Conservation (phyloP, 2,888 invertebrate genomes). For the Drosophila multiciliata region DNA sequence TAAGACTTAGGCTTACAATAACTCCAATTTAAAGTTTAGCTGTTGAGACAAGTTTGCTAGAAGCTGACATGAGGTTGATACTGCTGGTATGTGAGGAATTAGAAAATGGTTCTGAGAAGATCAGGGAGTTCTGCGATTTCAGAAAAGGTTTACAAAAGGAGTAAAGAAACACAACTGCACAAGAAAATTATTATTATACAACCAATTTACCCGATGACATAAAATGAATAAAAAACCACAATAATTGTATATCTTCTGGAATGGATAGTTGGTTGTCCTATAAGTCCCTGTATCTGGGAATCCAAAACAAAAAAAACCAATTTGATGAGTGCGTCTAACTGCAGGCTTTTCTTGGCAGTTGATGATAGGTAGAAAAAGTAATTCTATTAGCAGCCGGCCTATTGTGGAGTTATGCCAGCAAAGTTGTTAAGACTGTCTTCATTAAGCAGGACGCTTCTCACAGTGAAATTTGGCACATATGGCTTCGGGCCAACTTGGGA, state of each 20-base stretch:
- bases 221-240: not conserved
- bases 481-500: not conserved
- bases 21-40: slow-evolving; percentile 42
- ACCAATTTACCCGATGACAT: not conserved
- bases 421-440: not conserved
- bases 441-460: not conserved
- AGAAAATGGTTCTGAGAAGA: not conserved
- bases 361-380: not conserved
- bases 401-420: not conserved
- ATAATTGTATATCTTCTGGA: not conserved
- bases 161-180: not conserved
- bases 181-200: not conserved
- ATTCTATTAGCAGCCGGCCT: not conserved
- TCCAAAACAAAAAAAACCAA: not conserved
- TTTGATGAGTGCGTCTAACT: not conserved
- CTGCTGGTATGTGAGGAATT: not conserved
- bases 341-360: not conserved
- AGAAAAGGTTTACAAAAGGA: not conserved
- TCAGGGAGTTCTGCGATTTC: not conserved
- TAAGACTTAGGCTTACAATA: slow-evolving; percentile 39
- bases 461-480: not conserved
- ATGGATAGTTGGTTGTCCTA: not conserved
- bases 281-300: not conserved
- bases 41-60: slow-evolving; percentile 29
- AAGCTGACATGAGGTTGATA: slow-evolving; percentile 17